phyloP scores from a whole-genome alignment of 2,113 vertebrate species.

The Lagopus muta region DNA sequence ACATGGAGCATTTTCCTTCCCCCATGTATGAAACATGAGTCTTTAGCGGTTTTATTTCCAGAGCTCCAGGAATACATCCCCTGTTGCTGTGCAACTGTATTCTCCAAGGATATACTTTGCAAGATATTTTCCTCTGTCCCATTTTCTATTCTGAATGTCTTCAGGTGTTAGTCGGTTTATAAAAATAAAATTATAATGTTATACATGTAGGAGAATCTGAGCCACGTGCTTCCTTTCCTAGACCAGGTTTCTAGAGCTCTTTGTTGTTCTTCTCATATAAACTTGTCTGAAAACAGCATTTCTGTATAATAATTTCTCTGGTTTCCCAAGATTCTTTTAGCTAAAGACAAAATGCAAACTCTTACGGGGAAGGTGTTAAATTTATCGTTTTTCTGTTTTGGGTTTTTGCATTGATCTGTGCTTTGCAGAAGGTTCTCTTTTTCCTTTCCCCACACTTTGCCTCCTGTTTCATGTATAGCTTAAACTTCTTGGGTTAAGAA shows the following conservation, averaged over 20 bases:
- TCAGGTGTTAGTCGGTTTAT: background rate
- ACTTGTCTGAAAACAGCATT: background rate
- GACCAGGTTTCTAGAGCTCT: background rate
- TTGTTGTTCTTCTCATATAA: background rate
- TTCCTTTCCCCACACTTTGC: background rate
- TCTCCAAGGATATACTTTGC: background rate
- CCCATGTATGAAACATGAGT: background rate
- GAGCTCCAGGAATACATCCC: background rate
- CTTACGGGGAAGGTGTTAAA: background rate
- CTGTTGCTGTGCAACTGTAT: background rate
- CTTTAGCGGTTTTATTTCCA: background rate
- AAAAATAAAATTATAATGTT: background rate
- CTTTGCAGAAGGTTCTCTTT: background rate
- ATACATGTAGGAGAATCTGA: background rate
- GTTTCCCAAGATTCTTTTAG: background rate
- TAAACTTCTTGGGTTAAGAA: slow-evolving; percentile 10
- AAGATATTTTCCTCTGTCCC: background rate
- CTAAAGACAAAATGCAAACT: background rate
- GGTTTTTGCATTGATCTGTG: slow-evolving; percentile 6
- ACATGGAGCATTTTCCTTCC: background rate
- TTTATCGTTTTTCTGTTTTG: background rate
- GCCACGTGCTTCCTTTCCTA: background rate
- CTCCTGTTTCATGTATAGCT: slow-evolving; percentile 53
- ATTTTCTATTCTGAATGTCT: slow-evolving; percentile 33
- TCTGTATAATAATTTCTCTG: background rate